phyloP scores from a whole-genome alignment of 2,113 vertebrate genomes.

The Potamarius usumacintae region DNA sequence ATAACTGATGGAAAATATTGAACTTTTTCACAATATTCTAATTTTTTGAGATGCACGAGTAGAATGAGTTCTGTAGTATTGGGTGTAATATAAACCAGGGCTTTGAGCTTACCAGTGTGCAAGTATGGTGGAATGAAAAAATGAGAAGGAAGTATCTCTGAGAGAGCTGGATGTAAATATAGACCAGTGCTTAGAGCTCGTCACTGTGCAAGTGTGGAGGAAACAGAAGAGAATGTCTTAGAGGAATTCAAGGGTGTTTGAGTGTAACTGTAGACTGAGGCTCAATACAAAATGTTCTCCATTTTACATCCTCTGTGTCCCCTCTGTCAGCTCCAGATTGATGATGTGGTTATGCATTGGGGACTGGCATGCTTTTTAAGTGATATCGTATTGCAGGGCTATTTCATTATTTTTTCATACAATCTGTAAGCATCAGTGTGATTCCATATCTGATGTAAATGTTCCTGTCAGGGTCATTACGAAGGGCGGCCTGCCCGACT shows the following conservation, averaged over 20 bases:
- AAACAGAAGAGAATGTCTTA: conserved; percentile 19
- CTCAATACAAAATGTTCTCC: conserved; percentile 13
- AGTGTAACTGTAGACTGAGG: conserved; percentile 7
- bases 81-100: background rate
- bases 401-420: background rate
- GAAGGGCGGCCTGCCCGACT: conserved; percentile 1
- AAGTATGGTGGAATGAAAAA: background rate
- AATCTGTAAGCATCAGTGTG: conserved; percentile 11
- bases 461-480: conserved; percentile 22
- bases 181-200: conserved; percentile 3
- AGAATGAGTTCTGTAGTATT: background rate
- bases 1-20: too few relatives aligned
- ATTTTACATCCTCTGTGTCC: background rate
- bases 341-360: background rate
- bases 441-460: conserved; percentile 21
- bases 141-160: conserved; percentile 1
- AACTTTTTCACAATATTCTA: too few relatives aligned
- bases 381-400: conserved; percentile 7
- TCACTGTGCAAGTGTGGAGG: conserved; percentile 5
- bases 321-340: background rate
- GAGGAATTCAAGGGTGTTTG: conserved; percentile 11
- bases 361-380: background rate
- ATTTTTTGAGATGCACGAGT: too few relatives aligned
- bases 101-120: background rate
- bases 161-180: conserved; percentile 11